phyloP scores from a whole-genome alignment of 2,797 vertebrate genomes.

The Australoheros facetus region DNA sequence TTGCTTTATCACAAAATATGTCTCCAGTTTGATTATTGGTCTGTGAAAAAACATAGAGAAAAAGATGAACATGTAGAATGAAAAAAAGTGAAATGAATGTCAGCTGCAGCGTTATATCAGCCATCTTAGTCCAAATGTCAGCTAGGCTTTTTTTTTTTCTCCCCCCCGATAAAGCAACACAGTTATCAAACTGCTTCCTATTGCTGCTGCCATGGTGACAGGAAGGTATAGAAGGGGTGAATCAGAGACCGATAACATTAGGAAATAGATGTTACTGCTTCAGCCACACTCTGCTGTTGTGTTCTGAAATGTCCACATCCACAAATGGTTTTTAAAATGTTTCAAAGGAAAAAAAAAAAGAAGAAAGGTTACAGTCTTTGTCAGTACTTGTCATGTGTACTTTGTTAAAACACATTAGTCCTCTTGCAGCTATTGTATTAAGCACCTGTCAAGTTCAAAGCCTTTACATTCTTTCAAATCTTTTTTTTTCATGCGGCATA shows the following conservation, averaged over 20 bases:
- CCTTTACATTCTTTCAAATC: background rate
- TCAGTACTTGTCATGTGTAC: background rate
- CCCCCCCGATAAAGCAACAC: slow-evolving; percentile 61
- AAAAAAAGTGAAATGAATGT: slow-evolving; percentile 63
- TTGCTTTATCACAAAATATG: slow-evolving; percentile 25
- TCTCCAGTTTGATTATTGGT: slow-evolving; percentile 30
- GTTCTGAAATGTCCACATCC: slow-evolving; percentile 29
- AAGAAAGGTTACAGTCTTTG: background rate
- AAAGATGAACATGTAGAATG: slow-evolving; percentile 34
- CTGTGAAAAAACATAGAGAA: slow-evolving; percentile 22
- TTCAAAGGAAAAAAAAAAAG: background rate
- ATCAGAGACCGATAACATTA: slow-evolving; percentile 52
- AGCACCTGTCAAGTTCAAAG: background rate
- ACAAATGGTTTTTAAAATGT: background rate
- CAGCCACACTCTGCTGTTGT: slow-evolving; percentile 11
- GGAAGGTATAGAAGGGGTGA: slow-evolving; percentile 56
- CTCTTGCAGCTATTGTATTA: slow-evolving; percentile 6
- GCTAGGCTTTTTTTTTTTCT: slow-evolving; percentile 18
- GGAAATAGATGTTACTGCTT: slow-evolving; percentile 51
- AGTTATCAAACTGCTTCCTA: slow-evolving; percentile 71
- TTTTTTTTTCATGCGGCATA: background rate
- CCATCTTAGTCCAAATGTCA: slow-evolving; percentile 73
- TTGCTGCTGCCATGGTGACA: slow-evolving; percentile 71
- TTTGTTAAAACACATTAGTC: slow-evolving; percentile 1
- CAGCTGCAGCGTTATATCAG: slow-evolving; percentile 45